These are phyloP conservation scores for Antechinus stuartii DNA, from an alignment of 2,113 vertebrate species.

Conservation along the genomic window DNA sequence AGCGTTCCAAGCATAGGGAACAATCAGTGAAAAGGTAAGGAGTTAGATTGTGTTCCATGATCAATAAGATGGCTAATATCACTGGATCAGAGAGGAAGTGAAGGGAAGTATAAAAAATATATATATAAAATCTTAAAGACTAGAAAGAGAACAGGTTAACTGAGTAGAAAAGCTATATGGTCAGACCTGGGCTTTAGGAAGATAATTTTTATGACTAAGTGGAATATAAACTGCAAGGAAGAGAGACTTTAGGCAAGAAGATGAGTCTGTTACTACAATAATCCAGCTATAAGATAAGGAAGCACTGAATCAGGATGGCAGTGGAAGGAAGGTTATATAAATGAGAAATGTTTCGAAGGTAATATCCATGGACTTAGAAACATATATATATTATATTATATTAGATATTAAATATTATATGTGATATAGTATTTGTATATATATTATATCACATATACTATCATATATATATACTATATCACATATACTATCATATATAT, in stretches of 20 bases:
- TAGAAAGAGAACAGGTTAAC: neutral
- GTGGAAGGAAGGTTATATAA: neutral
- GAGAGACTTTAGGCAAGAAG: neutral
- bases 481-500: no score
- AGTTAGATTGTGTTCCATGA: neutral
- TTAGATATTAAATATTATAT: no score
- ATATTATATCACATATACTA: no score
- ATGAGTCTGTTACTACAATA: neutral
- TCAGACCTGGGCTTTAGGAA: neutral
- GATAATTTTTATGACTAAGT: neutral
- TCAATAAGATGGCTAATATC: neutral
- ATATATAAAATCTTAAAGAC: neutral
- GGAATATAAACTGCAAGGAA: neutral
- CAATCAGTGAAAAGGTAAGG: neutral
- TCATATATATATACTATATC: no score
- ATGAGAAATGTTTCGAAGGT: neutral
- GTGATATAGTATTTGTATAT: no score
- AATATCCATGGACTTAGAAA: neutral
- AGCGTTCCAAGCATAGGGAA: neutral
- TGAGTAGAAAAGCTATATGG: neutral
- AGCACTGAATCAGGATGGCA: neutral
- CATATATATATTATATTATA: neutral
- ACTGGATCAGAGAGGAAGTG: neutral
- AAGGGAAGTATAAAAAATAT: neutral
- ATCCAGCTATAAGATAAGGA: neutral